A percentile compares a stretch with the other conserved stretches of the same genome.
These are phyloP conservation scores for Drosophila yooni DNA, from an alignment of 2,888 invertebrate species.

Conservation along the genomic window DNA sequence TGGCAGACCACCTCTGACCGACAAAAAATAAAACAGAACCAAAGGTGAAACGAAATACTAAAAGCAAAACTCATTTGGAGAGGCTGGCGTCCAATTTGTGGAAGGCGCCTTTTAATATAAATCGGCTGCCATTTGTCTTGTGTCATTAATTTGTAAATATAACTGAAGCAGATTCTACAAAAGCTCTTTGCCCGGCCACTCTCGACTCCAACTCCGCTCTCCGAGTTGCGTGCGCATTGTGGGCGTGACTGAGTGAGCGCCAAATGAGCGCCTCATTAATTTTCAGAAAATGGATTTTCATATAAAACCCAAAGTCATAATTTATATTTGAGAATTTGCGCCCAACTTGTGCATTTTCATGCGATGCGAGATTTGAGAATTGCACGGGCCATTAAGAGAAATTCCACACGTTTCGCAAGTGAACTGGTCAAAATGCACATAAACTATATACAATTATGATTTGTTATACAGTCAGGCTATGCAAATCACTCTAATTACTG, in stretches of 20 bases:
- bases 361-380: constrained; percentile 23
- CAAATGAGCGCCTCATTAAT: constrained; percentile 79
- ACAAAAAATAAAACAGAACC: neutral
- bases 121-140: constrained; percentile 73
- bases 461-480: constrained; percentile 11
- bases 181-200: constrained; percentile 41
- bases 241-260: constrained; percentile 69
- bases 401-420: constrained; percentile 41
- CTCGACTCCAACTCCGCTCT: constrained; percentile 8
- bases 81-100: constrained; percentile 62
- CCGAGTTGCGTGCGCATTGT: constrained; percentile 66
- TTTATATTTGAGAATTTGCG: constrained; percentile 42
- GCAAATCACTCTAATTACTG: constrained; percentile 35
- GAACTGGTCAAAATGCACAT: constrained; percentile 20
- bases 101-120: constrained; percentile 69
- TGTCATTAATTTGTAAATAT: constrained; percentile 73
- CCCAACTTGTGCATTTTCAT: constrained; percentile 70
- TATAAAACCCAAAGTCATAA: constrained; percentile 66
- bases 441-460: constrained; percentile 17
- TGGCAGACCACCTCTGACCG: constrained; percentile 45
- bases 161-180: constrained; percentile 61
- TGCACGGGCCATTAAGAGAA: constrained; percentile 48
- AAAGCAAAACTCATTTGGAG: constrained; percentile 52
- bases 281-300: constrained; percentile 73
- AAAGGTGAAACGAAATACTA: constrained; percentile 14